Evolutionary conservation across 1,140 invertebrate species (phyloP), one percentile per base, ranked within the genome.

Genomic region (Drosophila varians): DNA sequence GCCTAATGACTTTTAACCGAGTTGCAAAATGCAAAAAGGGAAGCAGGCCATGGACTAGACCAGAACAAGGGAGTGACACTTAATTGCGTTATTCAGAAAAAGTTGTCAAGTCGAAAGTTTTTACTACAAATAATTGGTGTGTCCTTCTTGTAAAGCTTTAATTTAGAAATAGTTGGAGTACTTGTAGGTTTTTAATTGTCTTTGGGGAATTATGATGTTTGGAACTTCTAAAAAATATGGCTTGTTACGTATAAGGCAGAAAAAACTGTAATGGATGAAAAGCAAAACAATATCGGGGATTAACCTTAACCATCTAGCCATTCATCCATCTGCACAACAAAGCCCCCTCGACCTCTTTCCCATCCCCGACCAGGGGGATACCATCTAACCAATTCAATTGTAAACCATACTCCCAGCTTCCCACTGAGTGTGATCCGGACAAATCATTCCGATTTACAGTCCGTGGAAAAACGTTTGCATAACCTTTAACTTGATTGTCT

Each of bases 1-100:
- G 80, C 79, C 79, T 83, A 83, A 83, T 83, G 79, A 83, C 79
- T 86, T 83, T 84, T 84, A 83, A 62, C 79, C 79, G 49, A 84
- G 70, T 86, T 84, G 75, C 60, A 86, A 55, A 72, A 66, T 84
- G 75, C 74, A 75, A 18, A n/a, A 52, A 21, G 38, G 25, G 31
- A 58, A 49, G 21, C 38, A 53, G 47, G 21, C 28, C 43, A 34
- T 36, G 42, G 51, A 72, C 42, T 43, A 52, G 28, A 23, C 51
- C 36, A 43, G 8, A 28, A 26, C 8, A 25, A 16, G 7, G 19
- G 11, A 54, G 40, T 25, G 45, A 19, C 43, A 48, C 79, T 79
- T 83, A 84, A 83, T 84, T 79, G 79, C 68, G 77, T 84, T 74
- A 57, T 71, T 62, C 43, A 62, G 53, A 48, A 58, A 78, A 84